These are phyloP conservation scores for Asbolus verrucosus DNA, from an alignment of 1,140 invertebrate genomes.

Conservation along the genomic window DNA sequence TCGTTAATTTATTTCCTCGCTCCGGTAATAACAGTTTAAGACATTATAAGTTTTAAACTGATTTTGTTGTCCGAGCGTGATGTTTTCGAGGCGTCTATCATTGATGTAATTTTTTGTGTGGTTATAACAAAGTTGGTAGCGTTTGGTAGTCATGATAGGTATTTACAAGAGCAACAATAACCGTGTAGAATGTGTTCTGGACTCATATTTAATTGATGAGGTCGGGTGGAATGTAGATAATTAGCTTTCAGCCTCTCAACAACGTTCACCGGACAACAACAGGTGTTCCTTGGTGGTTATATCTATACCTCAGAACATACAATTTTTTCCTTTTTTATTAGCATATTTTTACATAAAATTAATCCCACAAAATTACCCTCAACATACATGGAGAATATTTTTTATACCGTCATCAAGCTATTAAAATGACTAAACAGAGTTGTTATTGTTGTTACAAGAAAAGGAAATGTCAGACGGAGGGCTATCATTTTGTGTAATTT, in stretches of 20 bases:
- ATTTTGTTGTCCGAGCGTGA: too few species aligned
- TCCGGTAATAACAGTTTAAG: too few species aligned
- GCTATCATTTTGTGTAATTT: background rate
- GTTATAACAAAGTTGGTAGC: slow-evolving; percentile 26
- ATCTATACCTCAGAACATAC: slow-evolving; percentile 15
- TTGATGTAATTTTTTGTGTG: background rate
- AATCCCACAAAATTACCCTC: slow-evolving; percentile 19
- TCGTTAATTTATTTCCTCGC: too few species aligned
- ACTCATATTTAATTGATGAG: slow-evolving; percentile 48
- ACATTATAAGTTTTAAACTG: too few species aligned
- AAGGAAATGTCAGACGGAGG: slow-evolving; percentile 1
- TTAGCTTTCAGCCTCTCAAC: slow-evolving; percentile 44
- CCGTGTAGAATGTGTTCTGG: slow-evolving; percentile 40
- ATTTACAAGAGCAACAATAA: slow-evolving; percentile 35
- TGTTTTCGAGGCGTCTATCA: too few species aligned
- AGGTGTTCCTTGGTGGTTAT: slow-evolving; percentile 39
- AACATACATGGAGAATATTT: background rate
- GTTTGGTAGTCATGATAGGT: slow-evolving; percentile 28
- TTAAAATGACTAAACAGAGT: background rate
- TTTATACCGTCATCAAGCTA: background rate
- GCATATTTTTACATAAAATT: slow-evolving; percentile 47
- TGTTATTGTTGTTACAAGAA: background rate
- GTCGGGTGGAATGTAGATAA: slow-evolving; percentile 48
- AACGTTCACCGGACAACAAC: slow-evolving; percentile 41
- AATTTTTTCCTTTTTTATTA: slow-evolving; percentile 35